These are phyloP conservation scores for Channa argus DNA, from an alignment of 2,113 vertebrate species.

Conservation along the genomic window DNA sequence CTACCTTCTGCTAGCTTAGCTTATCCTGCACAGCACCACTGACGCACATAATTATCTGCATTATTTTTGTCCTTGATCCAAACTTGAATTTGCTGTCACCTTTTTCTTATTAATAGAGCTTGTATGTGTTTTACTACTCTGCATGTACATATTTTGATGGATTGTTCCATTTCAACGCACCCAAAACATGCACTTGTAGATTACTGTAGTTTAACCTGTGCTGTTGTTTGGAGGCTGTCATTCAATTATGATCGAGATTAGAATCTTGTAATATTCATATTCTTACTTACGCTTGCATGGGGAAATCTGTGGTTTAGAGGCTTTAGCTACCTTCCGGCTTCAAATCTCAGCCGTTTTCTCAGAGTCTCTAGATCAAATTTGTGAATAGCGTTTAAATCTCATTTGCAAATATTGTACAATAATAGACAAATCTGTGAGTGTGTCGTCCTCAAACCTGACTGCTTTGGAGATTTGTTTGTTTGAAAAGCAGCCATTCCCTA, in stretches of 20 bases:
- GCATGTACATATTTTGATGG: slow-evolving; percentile 32
- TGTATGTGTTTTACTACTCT: slow-evolving; percentile 17
- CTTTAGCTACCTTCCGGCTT: neutral
- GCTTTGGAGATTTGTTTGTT: neutral
- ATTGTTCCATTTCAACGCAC: neutral
- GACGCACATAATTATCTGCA: slow-evolving; percentile 22
- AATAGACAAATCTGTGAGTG: neutral
- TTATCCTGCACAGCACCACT: slow-evolving; percentile 46
- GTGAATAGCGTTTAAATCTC: slow-evolving; percentile 14
- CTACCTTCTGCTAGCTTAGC: slow-evolving; percentile 45
- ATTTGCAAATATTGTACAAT: neutral
- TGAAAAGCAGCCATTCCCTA: slow-evolving; percentile 21
- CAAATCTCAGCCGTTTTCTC: slow-evolving; percentile 10
- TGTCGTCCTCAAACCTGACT: neutral
- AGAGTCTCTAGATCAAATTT: slow-evolving; percentile 21
- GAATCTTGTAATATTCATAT: slow-evolving; percentile 1
- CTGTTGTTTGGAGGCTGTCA: slow-evolving; percentile 8
- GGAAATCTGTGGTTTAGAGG: slow-evolving; percentile 7
- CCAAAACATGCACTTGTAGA: slow-evolving; percentile 1
- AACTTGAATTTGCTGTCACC: slow-evolving; percentile 51
- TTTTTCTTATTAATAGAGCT: slow-evolving; percentile 39
- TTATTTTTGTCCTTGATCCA: slow-evolving; percentile 22
- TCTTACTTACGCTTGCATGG: slow-evolving; percentile 5
- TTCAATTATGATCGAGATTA: slow-evolving; percentile 11
- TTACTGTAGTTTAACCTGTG: slow-evolving; percentile 5